Conservation (phyloP, 2,797 vertebrate species). For the Rhinoraja longicauda region DNA sequence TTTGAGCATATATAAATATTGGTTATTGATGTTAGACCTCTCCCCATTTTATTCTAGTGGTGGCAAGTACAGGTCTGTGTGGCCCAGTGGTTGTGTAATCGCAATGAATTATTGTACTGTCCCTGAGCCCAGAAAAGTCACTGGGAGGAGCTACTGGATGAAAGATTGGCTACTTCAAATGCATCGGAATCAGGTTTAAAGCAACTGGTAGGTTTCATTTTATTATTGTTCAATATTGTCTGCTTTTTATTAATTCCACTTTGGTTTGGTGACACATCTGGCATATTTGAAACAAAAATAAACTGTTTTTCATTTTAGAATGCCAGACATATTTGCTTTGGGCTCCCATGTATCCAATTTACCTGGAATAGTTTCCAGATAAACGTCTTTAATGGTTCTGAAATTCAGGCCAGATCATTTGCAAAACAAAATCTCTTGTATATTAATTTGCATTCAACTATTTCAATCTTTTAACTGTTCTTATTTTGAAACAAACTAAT, state of each 20-base stretch:
- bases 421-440: not conserved
- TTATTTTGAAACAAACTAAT: not conserved
- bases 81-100: not conserved
- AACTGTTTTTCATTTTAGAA: not conserved
- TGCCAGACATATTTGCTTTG: not conserved
- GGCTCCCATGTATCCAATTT: too few relatives aligned
- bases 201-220: slow-evolving; percentile 24
- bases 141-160: slow-evolving; percentile 10
- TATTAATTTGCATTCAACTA: not conserved
- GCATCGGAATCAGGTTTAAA: slow-evolving; percentile 18
- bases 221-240: not conserved
- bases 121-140: slow-evolving; percentile 27
- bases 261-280: not conserved
- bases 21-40: not conserved
- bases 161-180: not conserved
- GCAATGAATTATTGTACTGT: slow-evolving; percentile 20
- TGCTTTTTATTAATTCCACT: not conserved
- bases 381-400: not conserved
- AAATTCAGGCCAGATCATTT: too few relatives aligned
- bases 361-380: too few relatives aligned
- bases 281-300: not conserved
- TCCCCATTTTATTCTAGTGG: slow-evolving; percentile 26
- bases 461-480: not conserved
- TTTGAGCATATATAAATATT: not conserved
- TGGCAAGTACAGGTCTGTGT: not conserved